phyloP scores from a whole-genome alignment of 64 coral and sea anemone species.

The Montipora foliosa region DNA sequence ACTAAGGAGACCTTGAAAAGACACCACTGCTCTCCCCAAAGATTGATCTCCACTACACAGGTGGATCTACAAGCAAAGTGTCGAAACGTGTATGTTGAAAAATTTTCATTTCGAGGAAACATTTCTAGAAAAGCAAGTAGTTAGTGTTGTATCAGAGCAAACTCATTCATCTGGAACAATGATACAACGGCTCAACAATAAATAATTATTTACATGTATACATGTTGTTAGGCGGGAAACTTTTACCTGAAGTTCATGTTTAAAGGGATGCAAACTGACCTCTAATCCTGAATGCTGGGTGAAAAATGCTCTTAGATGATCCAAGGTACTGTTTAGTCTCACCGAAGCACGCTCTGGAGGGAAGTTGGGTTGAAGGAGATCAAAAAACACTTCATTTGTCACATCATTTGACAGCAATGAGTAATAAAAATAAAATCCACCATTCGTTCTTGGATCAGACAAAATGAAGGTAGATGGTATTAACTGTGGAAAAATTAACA shows the following conservation, averaged over 20 bases:
- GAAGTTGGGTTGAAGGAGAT: constrained; percentile 95
- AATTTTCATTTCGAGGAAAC: too few relatives aligned
- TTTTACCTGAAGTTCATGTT: too few relatives aligned
- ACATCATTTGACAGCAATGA: constrained; percentile 92
- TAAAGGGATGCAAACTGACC: constrained; percentile 15
- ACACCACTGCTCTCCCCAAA: constrained; percentile 79
- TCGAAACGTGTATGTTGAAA: not conserved
- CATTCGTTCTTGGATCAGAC: constrained; percentile 80
- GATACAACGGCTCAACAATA: too few relatives aligned
- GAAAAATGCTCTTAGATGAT: constrained; percentile 73
- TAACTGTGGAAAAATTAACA: constrained; percentile 61
- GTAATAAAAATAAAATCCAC: constrained; percentile 99
- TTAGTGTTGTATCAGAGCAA: too few relatives aligned
- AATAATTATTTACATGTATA: too few relatives aligned
- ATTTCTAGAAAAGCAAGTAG: too few relatives aligned
- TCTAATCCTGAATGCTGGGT: constrained; percentile 67
- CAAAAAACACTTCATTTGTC: constrained; percentile 91
- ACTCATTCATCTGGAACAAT: too few relatives aligned
- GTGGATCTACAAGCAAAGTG: constrained; percentile 60
- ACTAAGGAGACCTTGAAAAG: constrained; percentile 73
- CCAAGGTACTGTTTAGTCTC: constrained; percentile 74
- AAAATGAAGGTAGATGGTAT: constrained; percentile 93
- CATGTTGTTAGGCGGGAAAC: too few relatives aligned
- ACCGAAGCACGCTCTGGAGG: constrained; percentile 95
- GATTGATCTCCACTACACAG: constrained; percentile 92